A percentile compares a stretch with the other conserved stretches of the same genome.
phyloP scores from a whole-genome alignment of 2,888 invertebrate genomes.

The Empis livida region DNA sequence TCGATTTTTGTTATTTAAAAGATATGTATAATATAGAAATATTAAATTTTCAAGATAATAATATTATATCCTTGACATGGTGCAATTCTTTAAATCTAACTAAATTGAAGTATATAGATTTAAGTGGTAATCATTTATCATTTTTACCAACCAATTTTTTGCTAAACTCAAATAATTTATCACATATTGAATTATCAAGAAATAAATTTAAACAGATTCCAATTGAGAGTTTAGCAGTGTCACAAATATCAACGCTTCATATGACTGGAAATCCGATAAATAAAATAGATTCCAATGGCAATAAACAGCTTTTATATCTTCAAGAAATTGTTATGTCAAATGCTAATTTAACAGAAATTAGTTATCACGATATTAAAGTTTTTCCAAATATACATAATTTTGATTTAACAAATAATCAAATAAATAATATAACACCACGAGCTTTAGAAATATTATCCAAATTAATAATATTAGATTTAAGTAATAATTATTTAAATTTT shows the following conservation, averaged over 20 bases:
- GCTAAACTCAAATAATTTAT: constrained; percentile 48
- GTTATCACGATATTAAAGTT: constrained; percentile 64
- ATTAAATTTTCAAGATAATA: constrained; percentile 55
- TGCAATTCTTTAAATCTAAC: constrained; percentile 56
- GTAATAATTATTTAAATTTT: constrained; percentile 61
- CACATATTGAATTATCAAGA: constrained; percentile 55
- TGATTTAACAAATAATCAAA: constrained; percentile 50
- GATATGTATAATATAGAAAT: constrained; percentile 56
- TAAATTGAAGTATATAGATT: constrained; percentile 52
- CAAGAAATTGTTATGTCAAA: constrained; percentile 58
- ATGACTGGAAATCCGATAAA: constrained; percentile 61
- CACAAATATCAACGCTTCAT: constrained; percentile 55
- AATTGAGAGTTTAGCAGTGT: constrained; percentile 52
- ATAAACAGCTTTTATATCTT: constrained; percentile 51
- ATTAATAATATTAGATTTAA: constrained; percentile 59
- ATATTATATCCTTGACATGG: constrained; percentile 52
- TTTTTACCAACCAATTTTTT: constrained; percentile 65
- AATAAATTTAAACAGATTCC: constrained; percentile 65
- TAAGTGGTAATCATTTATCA: constrained; percentile 55
- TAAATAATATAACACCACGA: constrained; percentile 62
- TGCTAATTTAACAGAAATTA: constrained; percentile 62
- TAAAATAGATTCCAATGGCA: constrained; percentile 48
- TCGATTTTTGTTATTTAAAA: constrained; percentile 58
- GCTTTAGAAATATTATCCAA: constrained; percentile 60
- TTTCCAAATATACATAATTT: constrained; percentile 59